Conservation (phyloP, 2,888 invertebrate genomes). For the Torymus tubicola region DNA sequence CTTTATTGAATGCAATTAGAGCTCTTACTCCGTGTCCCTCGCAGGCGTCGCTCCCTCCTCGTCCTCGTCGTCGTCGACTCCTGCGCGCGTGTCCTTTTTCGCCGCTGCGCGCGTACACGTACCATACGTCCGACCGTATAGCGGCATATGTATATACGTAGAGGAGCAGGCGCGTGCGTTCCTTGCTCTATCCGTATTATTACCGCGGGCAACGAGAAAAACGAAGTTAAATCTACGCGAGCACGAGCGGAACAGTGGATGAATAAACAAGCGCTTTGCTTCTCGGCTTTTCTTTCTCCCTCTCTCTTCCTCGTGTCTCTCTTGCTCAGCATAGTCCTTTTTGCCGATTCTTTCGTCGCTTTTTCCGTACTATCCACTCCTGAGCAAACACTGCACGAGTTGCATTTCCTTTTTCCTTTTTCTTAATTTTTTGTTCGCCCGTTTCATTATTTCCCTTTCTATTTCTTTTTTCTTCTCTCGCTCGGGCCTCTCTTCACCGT, state of each 20-base stretch:
- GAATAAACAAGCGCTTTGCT: slow-evolving; percentile 20
- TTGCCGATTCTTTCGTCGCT: neutral
- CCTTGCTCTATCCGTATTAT: slow-evolving; percentile 3
- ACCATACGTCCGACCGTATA: neutral
- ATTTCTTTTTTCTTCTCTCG: slow-evolving; percentile 54
- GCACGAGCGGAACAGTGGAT: neutral
- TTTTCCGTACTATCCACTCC: too few relatives aligned
- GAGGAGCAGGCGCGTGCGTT: neutral
- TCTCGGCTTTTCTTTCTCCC: neutral
- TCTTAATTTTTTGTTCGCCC: slow-evolving; percentile 1
- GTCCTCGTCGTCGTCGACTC: slow-evolving; percentile 52
- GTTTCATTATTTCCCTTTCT: slow-evolving; percentile 3
- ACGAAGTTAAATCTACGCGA: neutral
- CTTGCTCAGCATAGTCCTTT: too few relatives aligned
- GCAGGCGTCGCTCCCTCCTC: slow-evolving; percentile 54
- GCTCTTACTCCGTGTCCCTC: slow-evolving; percentile 72
- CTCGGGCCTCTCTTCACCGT: neutral
- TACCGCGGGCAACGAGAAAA: slow-evolving; percentile 18
- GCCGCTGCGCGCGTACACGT: slow-evolving; percentile 14
- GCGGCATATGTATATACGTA: too few relatives aligned
- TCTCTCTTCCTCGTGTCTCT: too few relatives aligned
- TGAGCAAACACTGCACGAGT: too few relatives aligned
- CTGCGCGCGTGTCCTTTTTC: slow-evolving; percentile 54
- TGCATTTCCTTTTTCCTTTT: neutral
- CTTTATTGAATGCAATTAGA: slow-evolving; percentile 75